These are phyloP conservation scores for Gadopsis marmoratus DNA, from an alignment of 2,797 vertebrate genomes.

Conservation along the genomic window DNA sequence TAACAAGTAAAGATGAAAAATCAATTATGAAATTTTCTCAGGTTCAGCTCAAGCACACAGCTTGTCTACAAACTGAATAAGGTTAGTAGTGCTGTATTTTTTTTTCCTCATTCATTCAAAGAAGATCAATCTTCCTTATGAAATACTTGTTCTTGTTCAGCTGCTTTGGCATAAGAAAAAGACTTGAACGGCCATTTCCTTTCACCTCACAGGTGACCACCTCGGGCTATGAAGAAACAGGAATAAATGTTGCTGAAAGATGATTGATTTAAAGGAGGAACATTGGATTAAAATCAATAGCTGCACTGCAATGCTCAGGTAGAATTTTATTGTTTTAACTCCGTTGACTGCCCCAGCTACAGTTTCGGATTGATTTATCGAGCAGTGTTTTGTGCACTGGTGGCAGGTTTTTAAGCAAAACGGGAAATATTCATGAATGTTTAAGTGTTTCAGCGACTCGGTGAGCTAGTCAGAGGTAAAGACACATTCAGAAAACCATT, in stretches of 20 bases:
- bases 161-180: conserved; percentile 25
- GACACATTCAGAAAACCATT: conserved; percentile 42
- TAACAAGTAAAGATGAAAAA: conserved; percentile 55
- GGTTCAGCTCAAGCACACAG: conserved; percentile 18
- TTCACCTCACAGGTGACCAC: conserved; percentile 41
- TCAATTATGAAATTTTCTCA: conserved; percentile 67
- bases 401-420: conserved; percentile 54
- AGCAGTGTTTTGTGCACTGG: conserved; percentile 61
- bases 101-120: conserved; percentile 51
- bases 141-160: conserved; percentile 43
- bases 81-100: conserved; percentile 40
- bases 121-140: conserved; percentile 48
- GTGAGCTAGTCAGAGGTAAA: conserved; percentile 36
- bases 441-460: conserved; percentile 34
- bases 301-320: conserved; percentile 45
- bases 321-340: conserved; percentile 70
- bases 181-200: conserved; percentile 25
- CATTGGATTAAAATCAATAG: conserved; percentile 72
- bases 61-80: conserved; percentile 46
- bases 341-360: conserved; percentile 33
- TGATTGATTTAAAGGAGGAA: conserved; percentile 66
- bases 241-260: conserved; percentile 59
- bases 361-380: conserved; percentile 61
- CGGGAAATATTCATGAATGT: conserved; percentile 64
- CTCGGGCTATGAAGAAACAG: conserved; percentile 25